phyloP scores from a whole-genome alignment of 2,113 vertebrate genomes.

The Coptodon bakossiorum region DNA sequence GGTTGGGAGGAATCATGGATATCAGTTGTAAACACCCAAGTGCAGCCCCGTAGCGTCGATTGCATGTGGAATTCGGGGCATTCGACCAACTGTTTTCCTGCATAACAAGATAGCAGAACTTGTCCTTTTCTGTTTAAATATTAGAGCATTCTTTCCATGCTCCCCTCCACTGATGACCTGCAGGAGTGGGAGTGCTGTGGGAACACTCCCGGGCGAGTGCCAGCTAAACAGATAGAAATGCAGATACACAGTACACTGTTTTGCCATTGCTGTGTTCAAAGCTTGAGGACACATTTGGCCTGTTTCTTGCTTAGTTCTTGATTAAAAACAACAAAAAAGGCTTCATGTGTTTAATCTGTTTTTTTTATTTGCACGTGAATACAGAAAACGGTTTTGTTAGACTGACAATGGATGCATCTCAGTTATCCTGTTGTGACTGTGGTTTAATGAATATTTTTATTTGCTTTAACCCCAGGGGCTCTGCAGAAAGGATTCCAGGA shows the following conservation, averaged over 20 bases:
- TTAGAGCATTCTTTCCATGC: slow-evolving; percentile 73
- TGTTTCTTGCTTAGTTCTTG: neutral
- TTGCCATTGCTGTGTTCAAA: neutral
- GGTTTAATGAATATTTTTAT: neutral
- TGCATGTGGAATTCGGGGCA: slow-evolving; percentile 81
- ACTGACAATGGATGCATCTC: neutral
- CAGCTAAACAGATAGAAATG: slow-evolving; percentile 44
- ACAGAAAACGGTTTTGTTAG: neutral
- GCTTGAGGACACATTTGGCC: slow-evolving; percentile 12
- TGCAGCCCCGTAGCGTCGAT: slow-evolving; percentile 76
- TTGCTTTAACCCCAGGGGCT: slow-evolving; percentile 35
- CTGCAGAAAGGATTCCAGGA: slow-evolving; percentile 37
- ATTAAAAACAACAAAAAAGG: neutral
- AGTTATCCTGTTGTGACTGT: neutral
- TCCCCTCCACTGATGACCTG: slow-evolving; percentile 52
- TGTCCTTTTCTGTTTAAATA: slow-evolving; percentile 72
- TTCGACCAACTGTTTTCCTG: slow-evolving; percentile 68
- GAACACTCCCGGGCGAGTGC: slow-evolving; percentile 57
- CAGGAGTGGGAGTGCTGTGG: slow-evolving; percentile 58
- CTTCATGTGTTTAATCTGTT: neutral
- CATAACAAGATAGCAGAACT: slow-evolving; percentile 70
- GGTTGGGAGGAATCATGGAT: slow-evolving; percentile 5
- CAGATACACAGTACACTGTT: neutral
- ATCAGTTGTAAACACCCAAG: slow-evolving; percentile 33
- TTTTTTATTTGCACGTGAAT: neutral